Evolutionary conservation across 2,113 vertebrate genomes (phyloP).

Genomic region (Megatriorchis doriae): DNA sequence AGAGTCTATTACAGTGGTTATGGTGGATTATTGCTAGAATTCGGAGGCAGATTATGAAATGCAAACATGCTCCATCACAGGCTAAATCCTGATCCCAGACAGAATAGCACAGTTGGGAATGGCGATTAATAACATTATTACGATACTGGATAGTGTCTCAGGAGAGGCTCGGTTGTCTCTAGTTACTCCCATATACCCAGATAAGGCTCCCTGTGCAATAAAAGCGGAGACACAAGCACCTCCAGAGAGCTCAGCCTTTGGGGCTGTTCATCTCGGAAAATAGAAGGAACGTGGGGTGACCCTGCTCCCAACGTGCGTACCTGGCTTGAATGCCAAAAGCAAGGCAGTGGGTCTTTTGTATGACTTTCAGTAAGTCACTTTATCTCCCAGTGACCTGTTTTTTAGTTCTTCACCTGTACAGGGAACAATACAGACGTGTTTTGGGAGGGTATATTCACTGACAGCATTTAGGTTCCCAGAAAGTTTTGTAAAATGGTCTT

Average conservation of each 20-base stretch:
- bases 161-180: neutral
- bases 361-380: neutral
- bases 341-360: neutral
- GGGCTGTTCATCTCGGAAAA: neutral
- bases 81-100: neutral
- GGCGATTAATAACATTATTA: neutral
- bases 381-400: neutral
- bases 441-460: neutral
- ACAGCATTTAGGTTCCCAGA: neutral
- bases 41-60: constrained; percentile 13
- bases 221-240: neutral
- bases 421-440: neutral
- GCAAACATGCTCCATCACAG: neutral
- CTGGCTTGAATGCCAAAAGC: neutral
- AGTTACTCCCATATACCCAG: neutral
- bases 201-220: neutral
- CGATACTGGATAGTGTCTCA: neutral
- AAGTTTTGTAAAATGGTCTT: neutral
- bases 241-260: neutral
- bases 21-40: constrained; percentile 28
- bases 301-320: fast-evolving
- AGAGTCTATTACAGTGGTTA: constrained; percentile 8
- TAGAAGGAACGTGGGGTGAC: neutral
- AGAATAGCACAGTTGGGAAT: neutral
- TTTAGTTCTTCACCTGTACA: neutral